Conservation (phyloP, 2,113 vertebrate genomes). For the Sciurus niger region DNA sequence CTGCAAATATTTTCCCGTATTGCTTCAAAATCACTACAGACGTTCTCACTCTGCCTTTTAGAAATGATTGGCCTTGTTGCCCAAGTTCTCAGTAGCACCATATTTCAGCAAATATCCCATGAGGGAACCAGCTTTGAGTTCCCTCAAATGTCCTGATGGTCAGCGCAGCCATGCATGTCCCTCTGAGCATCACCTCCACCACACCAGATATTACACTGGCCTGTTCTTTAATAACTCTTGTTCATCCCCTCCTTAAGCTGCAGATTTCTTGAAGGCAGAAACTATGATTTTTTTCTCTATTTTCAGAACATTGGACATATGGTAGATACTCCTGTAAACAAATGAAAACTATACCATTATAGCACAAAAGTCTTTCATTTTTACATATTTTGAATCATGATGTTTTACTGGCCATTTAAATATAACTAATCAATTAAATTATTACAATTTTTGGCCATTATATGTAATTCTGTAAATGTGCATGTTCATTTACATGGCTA, state of each 20-base stretch:
- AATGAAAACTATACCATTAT: neutral
- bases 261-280: neutral
- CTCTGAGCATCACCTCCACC: neutral
- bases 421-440: neutral
- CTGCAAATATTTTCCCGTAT: neutral
- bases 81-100: neutral
- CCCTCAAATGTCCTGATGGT: neutral
- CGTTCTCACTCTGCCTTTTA: constrained; percentile 7
- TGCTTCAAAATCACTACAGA: neutral
- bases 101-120: neutral
- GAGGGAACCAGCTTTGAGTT: neutral
- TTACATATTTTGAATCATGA: neutral
- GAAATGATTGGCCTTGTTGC: neutral
- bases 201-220: neutral
- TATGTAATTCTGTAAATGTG: neutral
- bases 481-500: neutral
- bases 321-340: neutral
- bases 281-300: constrained; percentile 17
- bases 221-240: neutral
- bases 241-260: neutral
- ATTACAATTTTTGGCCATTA: neutral
- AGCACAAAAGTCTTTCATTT: neutral
- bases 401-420: neutral
- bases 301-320: neutral
- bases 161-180: neutral